Conservation (phyloP, 2,797 vertebrate species). For the Sebastes reedi region DNA sequence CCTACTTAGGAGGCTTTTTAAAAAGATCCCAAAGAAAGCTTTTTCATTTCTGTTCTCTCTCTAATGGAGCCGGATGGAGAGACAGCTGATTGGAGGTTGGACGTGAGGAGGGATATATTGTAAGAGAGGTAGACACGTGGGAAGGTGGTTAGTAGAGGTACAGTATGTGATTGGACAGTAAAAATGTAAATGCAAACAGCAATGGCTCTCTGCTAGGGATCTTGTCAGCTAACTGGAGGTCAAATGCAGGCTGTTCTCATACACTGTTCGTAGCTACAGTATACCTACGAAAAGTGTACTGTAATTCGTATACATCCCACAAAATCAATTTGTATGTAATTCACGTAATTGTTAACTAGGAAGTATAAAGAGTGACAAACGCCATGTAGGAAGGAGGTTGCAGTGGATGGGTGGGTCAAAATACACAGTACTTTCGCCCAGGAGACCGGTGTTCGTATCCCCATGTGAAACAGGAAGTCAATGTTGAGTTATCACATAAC, state of each 20-base stretch:
- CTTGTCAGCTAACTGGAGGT: neutral
- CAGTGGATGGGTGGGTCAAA: too few species aligned
- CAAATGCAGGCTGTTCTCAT: neutral
- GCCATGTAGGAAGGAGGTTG: too few species aligned
- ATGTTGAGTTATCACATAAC: too few species aligned
- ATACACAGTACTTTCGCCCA: too few species aligned
- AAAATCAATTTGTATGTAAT: too few species aligned
- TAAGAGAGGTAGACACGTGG: slow-evolving; percentile 20
- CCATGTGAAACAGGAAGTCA: rapidly evolving
- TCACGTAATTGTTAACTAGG: too few species aligned
- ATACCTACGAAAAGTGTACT: too few species aligned
- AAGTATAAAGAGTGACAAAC: too few species aligned
- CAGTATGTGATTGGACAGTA: neutral
- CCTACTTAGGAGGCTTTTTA: slow-evolving; percentile 84
- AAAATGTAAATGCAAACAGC: neutral
- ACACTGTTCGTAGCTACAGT: too few species aligned
- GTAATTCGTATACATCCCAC: too few species aligned
- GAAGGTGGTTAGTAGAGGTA: neutral
- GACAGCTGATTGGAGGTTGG: slow-evolving; percentile 53
- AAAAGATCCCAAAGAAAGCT: slow-evolving; percentile 82
- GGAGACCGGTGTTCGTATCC: too few species aligned
- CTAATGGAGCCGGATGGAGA: slow-evolving; percentile 57
- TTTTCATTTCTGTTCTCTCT: slow-evolving; percentile 73
- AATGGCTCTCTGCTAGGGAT: neutral
- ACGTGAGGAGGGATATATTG: slow-evolving; percentile 41